These are phyloP conservation scores for Hoplodrina blanda DNA, from an alignment of 2,888 invertebrate species.

Conservation along the genomic window DNA sequence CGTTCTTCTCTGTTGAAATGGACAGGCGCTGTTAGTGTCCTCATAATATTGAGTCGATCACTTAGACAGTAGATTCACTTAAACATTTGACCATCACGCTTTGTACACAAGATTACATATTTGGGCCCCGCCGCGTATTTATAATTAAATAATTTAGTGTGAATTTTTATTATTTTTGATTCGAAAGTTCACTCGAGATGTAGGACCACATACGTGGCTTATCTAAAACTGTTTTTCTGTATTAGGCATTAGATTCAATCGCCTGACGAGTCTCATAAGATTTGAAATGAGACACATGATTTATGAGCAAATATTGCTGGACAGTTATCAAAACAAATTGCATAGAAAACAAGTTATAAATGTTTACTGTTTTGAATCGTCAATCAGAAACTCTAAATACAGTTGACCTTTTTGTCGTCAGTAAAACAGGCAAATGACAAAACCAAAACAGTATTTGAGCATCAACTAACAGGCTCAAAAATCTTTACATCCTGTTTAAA, in stretches of 20 bases:
- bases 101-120: constrained; percentile 52
- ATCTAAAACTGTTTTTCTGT: not conserved
- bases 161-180: constrained; percentile 35
- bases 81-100: constrained; percentile 28
- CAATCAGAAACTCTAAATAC: not conserved
- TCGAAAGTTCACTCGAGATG: not conserved
- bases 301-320: too few relatives aligned
- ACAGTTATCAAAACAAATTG: too few relatives aligned
- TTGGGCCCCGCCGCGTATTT: constrained; percentile 33
- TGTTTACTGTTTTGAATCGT: not conserved
- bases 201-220: not conserved
- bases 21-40: not conserved
- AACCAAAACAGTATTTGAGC: not conserved
- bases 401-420: not conserved
- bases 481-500: constrained; percentile 9
- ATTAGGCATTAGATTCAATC: not conserved
- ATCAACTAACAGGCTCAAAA: constrained; percentile 49
- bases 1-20: not conserved
- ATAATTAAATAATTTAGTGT: constrained; percentile 36
- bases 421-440: not conserved
- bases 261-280: not conserved
- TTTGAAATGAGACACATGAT: not conserved
- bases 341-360: not conserved
- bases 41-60: constrained; percentile 9
- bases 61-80: constrained; percentile 30